A percentile compares a stretch with the other conserved stretches of the same genome.
phyloP scores from a whole-genome alignment of 2,888 invertebrate species.

The Chalcis sispes region DNA sequence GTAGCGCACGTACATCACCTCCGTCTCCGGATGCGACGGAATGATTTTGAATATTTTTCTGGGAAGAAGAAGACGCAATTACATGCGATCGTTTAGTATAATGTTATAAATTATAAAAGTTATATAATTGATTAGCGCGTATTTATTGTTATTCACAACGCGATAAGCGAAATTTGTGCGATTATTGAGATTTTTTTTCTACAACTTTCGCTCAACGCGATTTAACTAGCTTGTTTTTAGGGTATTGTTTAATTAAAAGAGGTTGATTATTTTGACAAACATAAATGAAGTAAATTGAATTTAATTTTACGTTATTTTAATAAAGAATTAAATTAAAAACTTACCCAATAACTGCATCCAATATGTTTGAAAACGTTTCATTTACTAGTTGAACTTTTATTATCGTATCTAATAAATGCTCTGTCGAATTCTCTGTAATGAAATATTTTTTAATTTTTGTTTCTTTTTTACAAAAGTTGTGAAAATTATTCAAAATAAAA shows the following conservation, averaged over 20 bases:
- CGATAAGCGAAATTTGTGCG: not conserved
- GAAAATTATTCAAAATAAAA: too few species aligned
- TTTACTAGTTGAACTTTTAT: conserved; percentile 71
- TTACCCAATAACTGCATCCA: conserved; percentile 73
- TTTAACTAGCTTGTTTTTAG: too few species aligned
- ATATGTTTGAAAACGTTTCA: conserved; percentile 68
- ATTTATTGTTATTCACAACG: not conserved
- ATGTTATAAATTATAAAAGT: conserved; percentile 2
- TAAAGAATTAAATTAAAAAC: conserved; percentile 58
- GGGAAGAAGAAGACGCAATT: conserved; percentile 5
- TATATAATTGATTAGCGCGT: not conserved
- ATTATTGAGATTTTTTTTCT: too few species aligned
- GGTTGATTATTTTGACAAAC: too few species aligned
- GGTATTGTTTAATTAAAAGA: too few species aligned
- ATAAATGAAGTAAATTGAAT: too few species aligned
- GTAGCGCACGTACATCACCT: conserved; percentile 70
- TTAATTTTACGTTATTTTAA: too few species aligned
- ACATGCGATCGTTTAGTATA: not conserved
- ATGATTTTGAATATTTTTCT: conserved; percentile 71
- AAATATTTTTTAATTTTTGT: too few species aligned
- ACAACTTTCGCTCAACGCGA: too few species aligned
- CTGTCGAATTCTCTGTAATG: conserved; percentile 70
- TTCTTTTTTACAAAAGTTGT: too few species aligned
- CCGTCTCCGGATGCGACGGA: conserved; percentile 66
- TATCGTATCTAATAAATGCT: conserved; percentile 71